Evolutionary conservation across 2,113 vertebrate genomes (phyloP), one percentile per base, ranked within the genome.

Genomic region (human (Homo sapiens)): DNA sequence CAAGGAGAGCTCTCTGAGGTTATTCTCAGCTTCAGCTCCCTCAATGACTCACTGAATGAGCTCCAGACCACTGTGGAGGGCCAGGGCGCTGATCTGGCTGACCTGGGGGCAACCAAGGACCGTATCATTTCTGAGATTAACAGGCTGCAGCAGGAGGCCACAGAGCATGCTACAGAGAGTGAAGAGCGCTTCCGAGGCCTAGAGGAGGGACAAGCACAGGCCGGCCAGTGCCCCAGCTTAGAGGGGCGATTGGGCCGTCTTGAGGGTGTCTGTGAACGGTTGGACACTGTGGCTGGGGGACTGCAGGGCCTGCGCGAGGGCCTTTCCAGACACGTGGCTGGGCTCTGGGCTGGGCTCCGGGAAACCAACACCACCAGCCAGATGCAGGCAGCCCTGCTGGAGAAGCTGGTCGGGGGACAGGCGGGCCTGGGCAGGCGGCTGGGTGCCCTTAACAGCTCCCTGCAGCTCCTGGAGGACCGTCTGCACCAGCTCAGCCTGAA

Each of bases 301-400:
- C 98, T 99, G 96, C 98, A 98, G 50, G 98, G 97, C 76, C 99
- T 99, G 82, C 99, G 99, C 1, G 99, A 99, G 16, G 99, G 99
- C 78, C 99, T 99, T 90, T 98, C 98, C 97, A 98, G 97, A 79
- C 99, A 99, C 0, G 98, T 99, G 68, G 99, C 99, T 0, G 99
- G 99, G 50, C 98, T 99, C 87, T 99, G 99, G 99, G 98, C 64
- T 6, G 99, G 99, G 22, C 98, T 99, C 16, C 98, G 98, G 72
- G 99, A 99, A 52, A 98, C 99, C 91, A 99, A 99, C 80, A 96
- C 98, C 98, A 99, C 99, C 0, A 97, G 99, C 23, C 97, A 95
- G 18, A 96, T 96, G 2, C 99, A 99, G 0, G 98, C 98, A 2
- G 98, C 98, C 13, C 88, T 98, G 80, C 98, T 99, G 64, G 97